Evolutionary conservation across 2,888 invertebrate species (phyloP).

Genomic region (Phyllotreta striolata): DNA sequence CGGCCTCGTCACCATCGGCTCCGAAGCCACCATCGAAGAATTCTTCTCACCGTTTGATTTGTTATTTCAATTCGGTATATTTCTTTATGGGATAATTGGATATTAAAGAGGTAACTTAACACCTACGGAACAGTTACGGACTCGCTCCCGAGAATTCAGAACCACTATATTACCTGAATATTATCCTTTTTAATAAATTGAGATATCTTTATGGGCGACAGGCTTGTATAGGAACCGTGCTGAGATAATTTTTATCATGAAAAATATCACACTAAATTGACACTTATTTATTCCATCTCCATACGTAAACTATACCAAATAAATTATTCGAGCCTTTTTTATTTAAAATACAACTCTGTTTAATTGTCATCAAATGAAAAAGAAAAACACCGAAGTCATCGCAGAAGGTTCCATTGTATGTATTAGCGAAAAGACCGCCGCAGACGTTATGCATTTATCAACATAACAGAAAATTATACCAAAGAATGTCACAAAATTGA

Average conservation of each 20-base stretch:
- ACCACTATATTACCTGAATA: slow-evolving; percentile 2
- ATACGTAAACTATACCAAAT: not conserved
- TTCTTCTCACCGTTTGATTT: slow-evolving; percentile 39
- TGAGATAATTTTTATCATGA: slow-evolving; percentile 2
- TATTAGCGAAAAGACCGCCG: slow-evolving; percentile 19
- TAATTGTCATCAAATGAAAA: slow-evolving; percentile 15
- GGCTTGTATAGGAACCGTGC: slow-evolving; percentile 6
- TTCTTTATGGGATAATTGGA: slow-evolving; percentile 39
- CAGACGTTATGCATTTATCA: slow-evolving; percentile 19
- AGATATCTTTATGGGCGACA: slow-evolving; percentile 14
- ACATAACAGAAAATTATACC: slow-evolving; percentile 18
- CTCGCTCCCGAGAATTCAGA: slow-evolving; percentile 10
- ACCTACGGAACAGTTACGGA: slow-evolving; percentile 29
- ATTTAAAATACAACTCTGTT: slow-evolving; percentile 5
- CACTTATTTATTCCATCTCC: too few relatives aligned
- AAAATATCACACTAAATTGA: not conserved
- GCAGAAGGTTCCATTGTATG: slow-evolving; percentile 19
- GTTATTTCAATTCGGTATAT: slow-evolving; percentile 43
- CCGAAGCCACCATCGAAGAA: slow-evolving; percentile 32
- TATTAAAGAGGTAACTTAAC: slow-evolving; percentile 38
- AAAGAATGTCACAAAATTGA: slow-evolving; percentile 18
- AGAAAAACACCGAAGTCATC: slow-evolving; percentile 11
- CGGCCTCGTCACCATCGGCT: slow-evolving; percentile 30
- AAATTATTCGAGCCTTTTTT: not conserved
- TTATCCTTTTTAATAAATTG: slow-evolving; percentile 7